These are phyloP conservation scores for Dicyrtoma fusca DNA, from an alignment of 2,888 invertebrate species.

Conservation along the genomic window DNA sequence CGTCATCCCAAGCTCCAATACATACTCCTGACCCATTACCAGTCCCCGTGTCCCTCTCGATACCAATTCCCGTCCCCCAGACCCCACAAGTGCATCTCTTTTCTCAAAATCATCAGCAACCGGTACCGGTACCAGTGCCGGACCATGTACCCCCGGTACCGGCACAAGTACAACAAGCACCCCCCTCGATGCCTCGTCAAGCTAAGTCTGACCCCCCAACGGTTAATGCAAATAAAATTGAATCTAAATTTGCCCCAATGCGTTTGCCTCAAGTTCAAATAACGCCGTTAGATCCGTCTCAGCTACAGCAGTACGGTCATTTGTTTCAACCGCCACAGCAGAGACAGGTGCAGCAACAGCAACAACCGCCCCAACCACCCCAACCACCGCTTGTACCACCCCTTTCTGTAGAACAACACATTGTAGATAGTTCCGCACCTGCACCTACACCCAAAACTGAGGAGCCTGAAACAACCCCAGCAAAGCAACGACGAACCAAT, in stretches of 20 bases:
- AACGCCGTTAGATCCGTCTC: constrained; percentile 23
- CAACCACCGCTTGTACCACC: neutral
- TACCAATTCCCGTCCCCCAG: neutral
- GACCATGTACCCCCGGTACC: too few relatives aligned
- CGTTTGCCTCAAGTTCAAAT: constrained; percentile 28
- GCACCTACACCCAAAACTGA: constrained; percentile 3
- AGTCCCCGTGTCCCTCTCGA: neutral
- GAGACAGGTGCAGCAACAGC: neutral
- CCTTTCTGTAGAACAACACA: neutral
- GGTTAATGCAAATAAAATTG: constrained; percentile 16
- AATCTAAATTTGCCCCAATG: constrained; percentile 7
- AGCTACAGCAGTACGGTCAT: constrained; percentile 25
- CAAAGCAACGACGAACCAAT: constrained; percentile 5
- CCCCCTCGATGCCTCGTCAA: neutral
- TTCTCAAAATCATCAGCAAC: constrained; percentile 5
- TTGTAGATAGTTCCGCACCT: neutral
- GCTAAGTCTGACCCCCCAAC: neutral
- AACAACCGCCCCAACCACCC: neutral
- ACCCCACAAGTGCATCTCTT: neutral
- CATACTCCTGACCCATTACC: neutral
- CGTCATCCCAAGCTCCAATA: neutral
- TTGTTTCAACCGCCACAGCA: constrained; percentile 9
- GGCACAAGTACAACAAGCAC: neutral
- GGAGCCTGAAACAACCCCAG: neutral
- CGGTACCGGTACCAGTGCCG: too few relatives aligned